Evolutionary conservation across 2,797 vertebrate species (phyloP).

Genomic region (Myripristis murdjan): DNA sequence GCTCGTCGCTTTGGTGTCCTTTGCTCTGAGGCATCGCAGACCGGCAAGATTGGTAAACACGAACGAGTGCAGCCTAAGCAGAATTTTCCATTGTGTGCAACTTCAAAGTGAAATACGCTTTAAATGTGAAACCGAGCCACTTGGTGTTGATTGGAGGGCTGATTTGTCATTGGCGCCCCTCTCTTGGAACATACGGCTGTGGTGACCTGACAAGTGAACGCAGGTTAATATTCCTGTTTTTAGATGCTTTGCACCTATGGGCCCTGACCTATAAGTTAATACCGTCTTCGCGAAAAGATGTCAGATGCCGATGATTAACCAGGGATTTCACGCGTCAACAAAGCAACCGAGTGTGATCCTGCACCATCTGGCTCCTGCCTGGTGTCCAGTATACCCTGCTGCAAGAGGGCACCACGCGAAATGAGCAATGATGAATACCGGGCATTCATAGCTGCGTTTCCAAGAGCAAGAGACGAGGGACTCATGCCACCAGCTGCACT

Average conservation of each 20-base stretch:
- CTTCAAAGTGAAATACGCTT: constrained; percentile 4
- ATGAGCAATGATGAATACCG: constrained; percentile 23
- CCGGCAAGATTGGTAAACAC: too few relatives aligned
- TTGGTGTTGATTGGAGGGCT: neutral
- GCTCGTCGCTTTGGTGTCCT: too few relatives aligned
- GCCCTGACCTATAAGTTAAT: constrained; percentile 43
- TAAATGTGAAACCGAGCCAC: neutral
- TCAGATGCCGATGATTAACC: constrained; percentile 54
- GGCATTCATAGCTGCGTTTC: constrained; percentile 28
- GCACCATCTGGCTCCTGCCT: constrained; percentile 60
- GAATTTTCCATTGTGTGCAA: too few relatives aligned
- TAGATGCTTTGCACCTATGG: constrained; percentile 17
- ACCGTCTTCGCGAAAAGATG: neutral
- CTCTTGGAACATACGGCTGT: constrained; percentile 45
- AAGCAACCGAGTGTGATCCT: constrained; percentile 49
- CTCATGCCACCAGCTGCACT: neutral
- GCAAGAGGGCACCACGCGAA: constrained; percentile 30
- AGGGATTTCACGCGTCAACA: constrained; percentile 56
- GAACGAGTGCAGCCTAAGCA: too few relatives aligned
- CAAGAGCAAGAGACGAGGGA: constrained; percentile 11
- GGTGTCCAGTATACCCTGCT: neutral
- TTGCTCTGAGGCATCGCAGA: too few relatives aligned
- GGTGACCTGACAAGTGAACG: constrained; percentile 50
- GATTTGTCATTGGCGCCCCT: constrained; percentile 16
- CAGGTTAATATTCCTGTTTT: constrained; percentile 32